A percentile compares a stretch with the other conserved stretches of the same genome.
Conservation (phyloP, 2,797 vertebrate species). For the Xenops minutus region DNA sequence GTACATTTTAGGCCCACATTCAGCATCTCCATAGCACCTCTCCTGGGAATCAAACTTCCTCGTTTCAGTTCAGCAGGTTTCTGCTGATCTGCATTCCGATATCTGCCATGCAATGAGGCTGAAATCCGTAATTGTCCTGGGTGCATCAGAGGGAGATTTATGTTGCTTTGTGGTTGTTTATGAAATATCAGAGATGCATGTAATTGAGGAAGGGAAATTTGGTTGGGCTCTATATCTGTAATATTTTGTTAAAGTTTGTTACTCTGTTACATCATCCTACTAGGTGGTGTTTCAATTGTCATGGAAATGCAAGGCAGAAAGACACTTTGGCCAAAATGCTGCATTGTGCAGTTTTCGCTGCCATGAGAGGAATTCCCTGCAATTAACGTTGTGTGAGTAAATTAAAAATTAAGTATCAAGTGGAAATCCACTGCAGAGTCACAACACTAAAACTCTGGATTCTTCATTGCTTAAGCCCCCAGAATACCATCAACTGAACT, state of each 20-base stretch:
- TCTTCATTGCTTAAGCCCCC: neutral
- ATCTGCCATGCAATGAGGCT: neutral
- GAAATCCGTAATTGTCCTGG: neutral
- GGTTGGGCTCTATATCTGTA: neutral
- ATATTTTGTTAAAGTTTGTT: neutral
- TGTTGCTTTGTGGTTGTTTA: neutral
- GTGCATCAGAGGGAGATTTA: neutral
- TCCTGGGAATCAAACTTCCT: neutral
- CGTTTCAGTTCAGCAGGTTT: neutral
- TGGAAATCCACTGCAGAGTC: neutral
- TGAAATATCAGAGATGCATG: neutral
- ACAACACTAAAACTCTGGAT: neutral
- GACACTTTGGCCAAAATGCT: neutral
- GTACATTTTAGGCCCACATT: accelerated
- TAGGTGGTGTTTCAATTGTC: neutral
- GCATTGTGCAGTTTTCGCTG: neutral
- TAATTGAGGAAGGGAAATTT: neutral
- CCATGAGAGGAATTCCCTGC: neutral
- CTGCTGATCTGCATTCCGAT: neutral
- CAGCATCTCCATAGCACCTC: accelerated
- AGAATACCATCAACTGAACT: neutral
- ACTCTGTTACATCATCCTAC: neutral
- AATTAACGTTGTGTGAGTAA: neutral
- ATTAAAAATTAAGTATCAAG: neutral
- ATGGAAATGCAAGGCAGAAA: neutral